Evolutionary conservation across 2,797 vertebrate genomes (phyloP), one percentile per base, ranked within the genome.

Genomic region (Characodon lateralis): DNA sequence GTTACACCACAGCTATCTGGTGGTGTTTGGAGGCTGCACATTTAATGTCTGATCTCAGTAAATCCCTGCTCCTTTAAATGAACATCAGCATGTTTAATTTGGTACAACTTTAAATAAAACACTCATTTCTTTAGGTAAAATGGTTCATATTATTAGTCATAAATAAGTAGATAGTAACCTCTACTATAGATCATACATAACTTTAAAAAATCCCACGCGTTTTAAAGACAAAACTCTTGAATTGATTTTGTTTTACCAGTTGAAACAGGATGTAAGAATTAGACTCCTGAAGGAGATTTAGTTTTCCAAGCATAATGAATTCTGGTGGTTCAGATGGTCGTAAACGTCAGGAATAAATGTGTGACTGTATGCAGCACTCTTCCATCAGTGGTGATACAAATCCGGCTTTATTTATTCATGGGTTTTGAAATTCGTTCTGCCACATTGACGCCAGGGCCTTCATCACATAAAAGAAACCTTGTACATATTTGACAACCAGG

Each of bases 391-490:
- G n/a, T 51, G 9, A 59, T 50, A 71, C 74, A 72, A 74, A 20
- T 41, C 46, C 51, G 0, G 41, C 41, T 73, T 50, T 0, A 75
- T 82, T 75, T 48, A 71, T 77, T 84, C 48, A 74, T 82, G 31
- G 10, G 24, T 41, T 48, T 56, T 74, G 28, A 50, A 65, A 35
- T 78, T 39, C 55, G 39, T 71, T 39, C 43, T 26, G 72, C n/a
- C 16, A 56, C 53, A 48, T 69, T 51, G 43, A 76, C 31, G 72
- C 35, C 24, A 61, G 43, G 22, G 53, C 66, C 22, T 68, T 58
- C 22, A 41, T 22, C 22, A 26, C 35, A 43, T 66, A 68, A 80
- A 78, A 70, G 13, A 3, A 71, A 59, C 48, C 53, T 9, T 9
- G 26, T 50, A 55, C n/a, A 39, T n/a, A 51, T 22, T 43, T 53